phyloP scores from a whole-genome alignment of 2,113 vertebrate species.

The Aptenodytes forsteri region DNA sequence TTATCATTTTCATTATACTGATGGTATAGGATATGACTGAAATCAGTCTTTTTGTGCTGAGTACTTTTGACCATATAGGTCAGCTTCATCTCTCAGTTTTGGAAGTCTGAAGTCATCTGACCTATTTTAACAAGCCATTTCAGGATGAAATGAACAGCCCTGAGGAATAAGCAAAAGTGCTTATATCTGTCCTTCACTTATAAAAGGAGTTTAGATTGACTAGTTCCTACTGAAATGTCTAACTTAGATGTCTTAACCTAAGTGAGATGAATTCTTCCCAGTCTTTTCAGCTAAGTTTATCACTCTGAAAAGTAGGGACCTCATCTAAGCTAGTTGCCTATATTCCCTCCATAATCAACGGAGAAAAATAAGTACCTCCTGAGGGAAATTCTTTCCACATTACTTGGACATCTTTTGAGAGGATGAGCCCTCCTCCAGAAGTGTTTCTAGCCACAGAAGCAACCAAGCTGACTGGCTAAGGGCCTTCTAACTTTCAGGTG shows the following conservation, averaged over 20 bases:
- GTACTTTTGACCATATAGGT: neutral
- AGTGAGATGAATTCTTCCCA: neutral
- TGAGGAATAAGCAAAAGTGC: conserved; percentile 6
- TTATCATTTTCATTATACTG: neutral
- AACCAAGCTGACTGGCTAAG: neutral
- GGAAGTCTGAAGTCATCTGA: conserved; percentile 4
- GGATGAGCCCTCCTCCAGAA: neutral
- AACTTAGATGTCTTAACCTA: neutral
- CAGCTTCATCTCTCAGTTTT: neutral
- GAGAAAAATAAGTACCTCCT: neutral
- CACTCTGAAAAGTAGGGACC: neutral
- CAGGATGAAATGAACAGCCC: neutral
- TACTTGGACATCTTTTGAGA: neutral
- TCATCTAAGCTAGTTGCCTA: neutral
- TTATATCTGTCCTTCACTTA: neutral
- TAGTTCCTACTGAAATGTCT: neutral
- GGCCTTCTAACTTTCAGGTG: neutral
- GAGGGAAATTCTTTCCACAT: neutral
- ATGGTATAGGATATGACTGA: neutral
- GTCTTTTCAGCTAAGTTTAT: neutral
- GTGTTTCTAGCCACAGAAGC: neutral
- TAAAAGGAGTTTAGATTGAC: neutral
- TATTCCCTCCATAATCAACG: neutral
- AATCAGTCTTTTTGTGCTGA: neutral
- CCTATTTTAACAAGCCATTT: neutral